These are phyloP conservation scores for Tuta absoluta DNA, from an alignment of 2,888 invertebrate species.

Conservation along the genomic window DNA sequence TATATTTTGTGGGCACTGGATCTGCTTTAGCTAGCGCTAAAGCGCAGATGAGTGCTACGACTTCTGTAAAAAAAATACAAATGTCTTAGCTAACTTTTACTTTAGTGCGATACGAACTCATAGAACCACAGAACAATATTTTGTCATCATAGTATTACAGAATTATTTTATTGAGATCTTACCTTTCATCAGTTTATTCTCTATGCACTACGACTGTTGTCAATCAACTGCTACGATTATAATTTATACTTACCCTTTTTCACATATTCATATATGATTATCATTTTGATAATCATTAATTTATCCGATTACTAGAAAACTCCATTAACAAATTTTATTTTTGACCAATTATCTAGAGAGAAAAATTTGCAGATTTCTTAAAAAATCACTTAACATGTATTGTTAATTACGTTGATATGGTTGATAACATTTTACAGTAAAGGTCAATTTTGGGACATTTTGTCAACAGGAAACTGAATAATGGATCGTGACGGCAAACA, in stretches of 20 bases:
- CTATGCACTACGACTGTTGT: slow-evolving; percentile 44
- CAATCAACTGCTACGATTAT: slow-evolving; percentile 37
- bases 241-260: slow-evolving; percentile 43
- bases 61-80: slow-evolving; percentile 48
- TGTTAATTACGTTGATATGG: slow-evolving; percentile 5
- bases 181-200: slow-evolving; percentile 48
- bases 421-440: slow-evolving; percentile 16
- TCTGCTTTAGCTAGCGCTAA: slow-evolving; percentile 41
- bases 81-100: background rate
- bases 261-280: slow-evolving; percentile 35
- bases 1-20: slow-evolving; percentile 31
- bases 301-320: slow-evolving; percentile 18
- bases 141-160: too few relatives aligned
- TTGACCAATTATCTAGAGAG: background rate
- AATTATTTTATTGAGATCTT: slow-evolving; percentile 29
- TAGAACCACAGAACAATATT: background rate
- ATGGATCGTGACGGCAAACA: slow-evolving; percentile 2
- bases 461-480: background rate
- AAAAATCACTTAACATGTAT: background rate
- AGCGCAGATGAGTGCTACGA: slow-evolving; percentile 55
- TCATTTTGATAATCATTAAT: slow-evolving; percentile 23
- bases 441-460: background rate
- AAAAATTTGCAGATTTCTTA: background rate
- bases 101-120: background rate
- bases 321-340: slow-evolving; percentile 18